A percentile compares a stretch with the other conserved stretches of the same genome.
These are phyloP conservation scores for Caretta caretta DNA, from an alignment of 2,113 vertebrate species.

Conservation along the genomic window DNA sequence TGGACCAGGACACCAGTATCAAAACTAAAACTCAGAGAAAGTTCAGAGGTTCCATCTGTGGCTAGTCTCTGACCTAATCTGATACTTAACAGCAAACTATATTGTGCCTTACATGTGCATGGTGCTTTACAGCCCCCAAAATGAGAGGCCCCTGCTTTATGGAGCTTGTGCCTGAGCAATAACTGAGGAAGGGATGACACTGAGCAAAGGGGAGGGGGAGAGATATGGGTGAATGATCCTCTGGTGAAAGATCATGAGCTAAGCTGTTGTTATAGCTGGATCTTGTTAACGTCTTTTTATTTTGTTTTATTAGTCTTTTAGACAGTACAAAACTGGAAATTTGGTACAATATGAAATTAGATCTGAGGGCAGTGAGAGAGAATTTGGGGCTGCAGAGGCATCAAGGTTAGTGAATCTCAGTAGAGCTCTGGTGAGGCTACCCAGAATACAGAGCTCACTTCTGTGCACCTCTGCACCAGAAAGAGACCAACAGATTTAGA, in stretches of 20 bases:
- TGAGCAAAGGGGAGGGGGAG: too few species aligned
- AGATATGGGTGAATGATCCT: neutral
- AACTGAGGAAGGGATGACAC: neutral
- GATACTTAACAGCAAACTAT: neutral
- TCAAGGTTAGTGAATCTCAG: neutral
- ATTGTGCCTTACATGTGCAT: neutral
- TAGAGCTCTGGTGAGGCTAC: neutral
- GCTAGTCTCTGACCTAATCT: neutral
- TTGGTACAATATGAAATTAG: accelerated
- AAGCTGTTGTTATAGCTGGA: neutral
- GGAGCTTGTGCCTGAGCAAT: neutral
- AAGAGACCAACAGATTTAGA: neutral
- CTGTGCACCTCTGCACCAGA: neutral
- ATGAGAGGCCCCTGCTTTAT: neutral
- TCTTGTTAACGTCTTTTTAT: neutral
- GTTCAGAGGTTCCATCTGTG: neutral
- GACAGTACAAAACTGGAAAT: neutral
- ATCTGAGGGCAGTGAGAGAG: neutral
- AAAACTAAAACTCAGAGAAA: neutral
- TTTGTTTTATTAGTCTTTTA: neutral
- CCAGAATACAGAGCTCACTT: neutral
- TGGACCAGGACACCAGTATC: neutral
- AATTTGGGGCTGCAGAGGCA: neutral
- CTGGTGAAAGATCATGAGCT: neutral
- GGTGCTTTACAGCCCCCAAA: neutral